These are phyloP conservation scores for Fopius arisanus DNA, from an alignment of 1,140 invertebrate genomes.

Conservation along the genomic window DNA sequence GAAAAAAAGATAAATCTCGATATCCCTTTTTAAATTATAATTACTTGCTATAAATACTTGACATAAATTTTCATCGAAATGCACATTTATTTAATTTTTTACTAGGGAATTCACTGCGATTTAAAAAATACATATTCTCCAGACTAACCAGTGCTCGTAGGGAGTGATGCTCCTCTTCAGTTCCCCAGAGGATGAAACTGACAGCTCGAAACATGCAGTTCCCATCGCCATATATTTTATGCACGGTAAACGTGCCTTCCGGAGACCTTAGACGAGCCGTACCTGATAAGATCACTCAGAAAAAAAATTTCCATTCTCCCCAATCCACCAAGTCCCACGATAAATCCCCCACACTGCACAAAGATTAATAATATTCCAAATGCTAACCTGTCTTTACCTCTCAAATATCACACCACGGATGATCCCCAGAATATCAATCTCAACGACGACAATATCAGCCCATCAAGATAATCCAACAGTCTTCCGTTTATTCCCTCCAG, in stretches of 20 bases:
- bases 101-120: too few species aligned
- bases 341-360: background rate
- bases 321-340: background rate
- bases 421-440: background rate
- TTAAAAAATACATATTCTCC: background rate
- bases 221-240: conserved; percentile 55
- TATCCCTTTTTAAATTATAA: too few species aligned
- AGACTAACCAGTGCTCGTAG: conserved; percentile 43
- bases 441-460: background rate
- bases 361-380: background rate
- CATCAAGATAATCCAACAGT: background rate
- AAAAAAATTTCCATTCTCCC: conserved; percentile 25
- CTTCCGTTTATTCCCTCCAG: background rate
- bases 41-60: too few species aligned
- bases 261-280: conserved; percentile 48
- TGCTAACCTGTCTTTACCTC: background rate
- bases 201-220: conserved; percentile 58
- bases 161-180: conserved; percentile 48
- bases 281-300: conserved; percentile 33
- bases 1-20: too few species aligned
- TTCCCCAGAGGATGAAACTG: conserved; percentile 54
- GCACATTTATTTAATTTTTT: too few species aligned
- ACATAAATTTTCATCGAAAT: too few species aligned
- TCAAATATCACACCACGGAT: background rate
- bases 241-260: conserved; percentile 52